These are phyloP conservation scores for Archilochus colubris DNA, from an alignment of 2,113 vertebrate species.

Conservation along the genomic window DNA sequence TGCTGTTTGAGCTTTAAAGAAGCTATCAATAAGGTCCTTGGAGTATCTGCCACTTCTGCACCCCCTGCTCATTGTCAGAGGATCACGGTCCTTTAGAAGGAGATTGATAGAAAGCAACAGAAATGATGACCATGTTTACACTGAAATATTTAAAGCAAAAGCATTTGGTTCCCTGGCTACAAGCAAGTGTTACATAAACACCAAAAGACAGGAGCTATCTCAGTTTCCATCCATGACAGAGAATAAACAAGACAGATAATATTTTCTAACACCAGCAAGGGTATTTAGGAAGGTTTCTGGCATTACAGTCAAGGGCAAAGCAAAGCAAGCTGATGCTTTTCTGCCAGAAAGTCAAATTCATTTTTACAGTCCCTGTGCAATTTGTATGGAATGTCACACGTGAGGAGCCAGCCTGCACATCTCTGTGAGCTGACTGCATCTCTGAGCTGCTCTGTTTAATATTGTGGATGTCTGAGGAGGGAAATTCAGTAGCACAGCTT, in stretches of 20 bases:
- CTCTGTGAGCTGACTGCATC: not conserved
- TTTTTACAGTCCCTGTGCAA: not conserved
- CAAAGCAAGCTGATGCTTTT: not conserved
- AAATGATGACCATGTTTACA: not conserved
- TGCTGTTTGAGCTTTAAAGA: not conserved
- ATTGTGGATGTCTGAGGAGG: not conserved
- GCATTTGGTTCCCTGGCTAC: not conserved
- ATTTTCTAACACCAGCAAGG: not conserved
- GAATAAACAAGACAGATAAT: not conserved
- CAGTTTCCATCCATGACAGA: not conserved
- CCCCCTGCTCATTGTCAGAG: rapidly evolving
- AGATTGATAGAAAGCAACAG: not conserved
- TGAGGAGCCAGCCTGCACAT: not conserved
- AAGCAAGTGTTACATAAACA: not conserved
- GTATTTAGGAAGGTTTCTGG: not conserved
- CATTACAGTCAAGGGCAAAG: not conserved
- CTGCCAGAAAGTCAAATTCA: not conserved
- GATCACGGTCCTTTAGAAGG: not conserved
- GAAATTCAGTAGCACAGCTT: not conserved
- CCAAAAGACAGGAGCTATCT: not conserved
- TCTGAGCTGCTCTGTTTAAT: not conserved
- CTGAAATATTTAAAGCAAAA: not conserved
- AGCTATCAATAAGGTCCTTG: not conserved
- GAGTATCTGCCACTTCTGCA: not conserved
- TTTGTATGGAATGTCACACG: not conserved